These are phyloP conservation scores for Marronus borbonicus DNA, from an alignment of 2,888 invertebrate genomes.

Conservation along the genomic window DNA sequence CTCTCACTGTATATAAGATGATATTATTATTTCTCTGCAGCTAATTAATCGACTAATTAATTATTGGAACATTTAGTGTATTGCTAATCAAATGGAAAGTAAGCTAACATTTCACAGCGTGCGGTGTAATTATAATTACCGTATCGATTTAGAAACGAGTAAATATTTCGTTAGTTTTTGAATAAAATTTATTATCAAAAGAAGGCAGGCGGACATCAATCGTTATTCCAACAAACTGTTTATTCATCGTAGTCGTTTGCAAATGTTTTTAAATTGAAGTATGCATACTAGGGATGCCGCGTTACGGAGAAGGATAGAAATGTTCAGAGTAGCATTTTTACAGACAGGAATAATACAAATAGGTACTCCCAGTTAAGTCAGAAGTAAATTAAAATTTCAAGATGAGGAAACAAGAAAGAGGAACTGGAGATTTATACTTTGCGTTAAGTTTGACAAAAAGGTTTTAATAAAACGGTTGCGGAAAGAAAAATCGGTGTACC, in stretches of 20 bases:
- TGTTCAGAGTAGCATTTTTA: not conserved
- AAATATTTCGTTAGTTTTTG: constrained; percentile 28
- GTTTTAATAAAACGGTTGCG: constrained; percentile 33
- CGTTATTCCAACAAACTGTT: not conserved
- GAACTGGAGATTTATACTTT: constrained; percentile 30
- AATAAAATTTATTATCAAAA: constrained; percentile 31
- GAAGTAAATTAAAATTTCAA: constrained; percentile 35
- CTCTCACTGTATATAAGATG: not conserved
- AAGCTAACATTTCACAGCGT: constrained; percentile 18
- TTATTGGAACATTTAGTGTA: not conserved
- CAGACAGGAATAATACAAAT: constrained; percentile 23
- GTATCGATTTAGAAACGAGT: constrained; percentile 14
- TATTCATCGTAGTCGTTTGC: not conserved
- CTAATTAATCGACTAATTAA: constrained; percentile 10
- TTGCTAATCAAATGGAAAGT: constrained; percentile 17
- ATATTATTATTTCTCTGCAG: not conserved
- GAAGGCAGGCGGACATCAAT: not conserved
- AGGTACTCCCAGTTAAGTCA: constrained; percentile 27
- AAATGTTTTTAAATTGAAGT: constrained; percentile 1
- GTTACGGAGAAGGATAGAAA: no score
- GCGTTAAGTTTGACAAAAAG: constrained; percentile 36
- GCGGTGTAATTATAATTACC: not conserved
- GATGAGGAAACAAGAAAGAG: constrained; percentile 21
- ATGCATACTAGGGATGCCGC: not conserved
- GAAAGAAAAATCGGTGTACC: constrained; percentile 30